These are phyloP conservation scores for Caerostris extrusa DNA, from an alignment of 1,140 invertebrate genomes.

Conservation along the genomic window DNA sequence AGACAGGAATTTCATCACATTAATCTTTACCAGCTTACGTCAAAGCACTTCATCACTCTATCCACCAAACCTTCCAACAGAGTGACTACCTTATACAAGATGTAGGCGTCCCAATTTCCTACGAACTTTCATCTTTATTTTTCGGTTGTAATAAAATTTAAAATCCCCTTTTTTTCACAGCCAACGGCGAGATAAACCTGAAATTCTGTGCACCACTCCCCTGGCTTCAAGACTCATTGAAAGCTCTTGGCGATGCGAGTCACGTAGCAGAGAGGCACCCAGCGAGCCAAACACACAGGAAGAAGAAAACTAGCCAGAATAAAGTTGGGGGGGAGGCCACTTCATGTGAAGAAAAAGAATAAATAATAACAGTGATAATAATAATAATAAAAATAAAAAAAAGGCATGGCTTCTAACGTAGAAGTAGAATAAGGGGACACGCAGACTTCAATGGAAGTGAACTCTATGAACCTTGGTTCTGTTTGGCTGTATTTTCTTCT, in stretches of 20 bases:
- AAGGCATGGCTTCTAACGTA: conserved; percentile 47
- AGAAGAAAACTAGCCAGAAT: conserved; percentile 72
- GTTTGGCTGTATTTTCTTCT: conserved; percentile 20
- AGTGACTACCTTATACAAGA: not conserved
- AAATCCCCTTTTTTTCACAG: not conserved
- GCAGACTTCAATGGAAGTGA: conserved; percentile 42
- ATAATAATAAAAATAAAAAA: conserved; percentile 38
- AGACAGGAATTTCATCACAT: too few species aligned
- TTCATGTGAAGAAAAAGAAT: conserved; percentile 74
- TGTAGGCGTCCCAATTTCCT: not conserved
- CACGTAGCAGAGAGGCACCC: conserved; percentile 70
- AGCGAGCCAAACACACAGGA: conserved; percentile 76
- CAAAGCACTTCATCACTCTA: too few species aligned
- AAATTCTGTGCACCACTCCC: not conserved
- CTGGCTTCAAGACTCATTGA: conserved; percentile 68
- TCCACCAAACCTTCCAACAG: too few species aligned
- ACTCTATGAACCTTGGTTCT: conserved; percentile 73
- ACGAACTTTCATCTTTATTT: too few species aligned
- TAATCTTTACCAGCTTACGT: too few species aligned
- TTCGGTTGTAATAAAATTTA: not conserved
- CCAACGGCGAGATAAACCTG: conserved; percentile 12
- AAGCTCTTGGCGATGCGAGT: conserved; percentile 69
- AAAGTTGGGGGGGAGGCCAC: conserved; percentile 67
- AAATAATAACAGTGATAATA: conserved; percentile 71
- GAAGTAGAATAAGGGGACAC: conserved; percentile 70